Conservation (phyloP, 2,113 vertebrate genomes). For the Vidua macroura region DNA sequence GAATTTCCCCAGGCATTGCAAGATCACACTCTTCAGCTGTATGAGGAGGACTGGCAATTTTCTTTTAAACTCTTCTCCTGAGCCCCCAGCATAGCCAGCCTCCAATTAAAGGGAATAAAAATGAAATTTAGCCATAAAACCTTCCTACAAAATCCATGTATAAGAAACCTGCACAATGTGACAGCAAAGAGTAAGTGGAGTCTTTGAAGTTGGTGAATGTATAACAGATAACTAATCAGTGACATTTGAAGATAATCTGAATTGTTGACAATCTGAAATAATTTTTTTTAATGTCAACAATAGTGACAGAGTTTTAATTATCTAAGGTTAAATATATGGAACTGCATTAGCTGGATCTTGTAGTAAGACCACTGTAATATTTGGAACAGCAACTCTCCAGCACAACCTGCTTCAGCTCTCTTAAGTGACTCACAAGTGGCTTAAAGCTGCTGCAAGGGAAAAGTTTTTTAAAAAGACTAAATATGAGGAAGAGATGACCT, state of each 20-base stretch:
- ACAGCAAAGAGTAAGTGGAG: background rate
- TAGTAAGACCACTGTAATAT: background rate
- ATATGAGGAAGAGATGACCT: background rate
- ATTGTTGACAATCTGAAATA: background rate
- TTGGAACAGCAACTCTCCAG: background rate
- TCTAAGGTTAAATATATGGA: background rate
- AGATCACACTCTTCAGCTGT: background rate
- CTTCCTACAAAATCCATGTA: background rate
- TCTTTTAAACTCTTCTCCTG: background rate
- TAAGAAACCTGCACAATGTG: background rate
- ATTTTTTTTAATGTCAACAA: background rate
- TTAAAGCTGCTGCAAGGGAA: background rate
- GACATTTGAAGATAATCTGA: background rate
- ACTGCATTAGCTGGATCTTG: background rate
- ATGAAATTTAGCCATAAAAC: background rate
- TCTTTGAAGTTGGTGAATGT: background rate
- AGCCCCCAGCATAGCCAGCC: background rate
- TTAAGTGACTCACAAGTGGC: background rate
- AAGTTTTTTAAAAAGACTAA: background rate
- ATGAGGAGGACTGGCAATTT: background rate
- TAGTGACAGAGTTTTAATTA: background rate
- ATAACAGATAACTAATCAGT: background rate
- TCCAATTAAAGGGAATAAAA: background rate
- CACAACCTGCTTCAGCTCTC: background rate
- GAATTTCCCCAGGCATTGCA: background rate